These are phyloP conservation scores for Notothenia coriiceps DNA, from an alignment of 2,113 vertebrate species.

Conservation along the genomic window DNA sequence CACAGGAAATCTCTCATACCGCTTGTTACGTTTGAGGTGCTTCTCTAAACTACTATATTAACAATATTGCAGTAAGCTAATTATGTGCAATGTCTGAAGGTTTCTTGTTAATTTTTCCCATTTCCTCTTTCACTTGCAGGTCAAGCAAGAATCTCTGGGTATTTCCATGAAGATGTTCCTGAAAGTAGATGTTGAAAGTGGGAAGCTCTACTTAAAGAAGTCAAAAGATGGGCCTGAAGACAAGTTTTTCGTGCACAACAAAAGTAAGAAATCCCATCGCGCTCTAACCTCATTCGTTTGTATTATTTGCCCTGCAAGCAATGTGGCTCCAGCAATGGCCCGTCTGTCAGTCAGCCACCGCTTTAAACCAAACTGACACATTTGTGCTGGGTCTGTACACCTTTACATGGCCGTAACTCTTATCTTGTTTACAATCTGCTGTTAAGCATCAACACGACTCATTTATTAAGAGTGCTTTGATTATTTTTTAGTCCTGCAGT, in stretches of 20 bases:
- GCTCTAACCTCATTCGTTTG: not conserved
- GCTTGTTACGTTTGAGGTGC: conserved; percentile 92
- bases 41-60: not conserved
- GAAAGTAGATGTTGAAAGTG: conserved; percentile 95
- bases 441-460: not conserved
- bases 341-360: not conserved
- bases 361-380: not conserved
- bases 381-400: too few relatives aligned
- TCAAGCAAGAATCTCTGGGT: conserved; percentile 92
- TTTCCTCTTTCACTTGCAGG: conserved; percentile 79
- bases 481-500: conserved; percentile 89
- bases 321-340: not conserved
- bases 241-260: conserved; percentile 95
- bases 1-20: conserved; percentile 93
- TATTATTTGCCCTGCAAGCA: not conserved
- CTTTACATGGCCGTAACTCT: not conserved
- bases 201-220: conserved; percentile 94
- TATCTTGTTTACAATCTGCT: not conserved
- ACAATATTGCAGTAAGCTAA: not conserved
- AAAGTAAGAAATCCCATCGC: conserved; percentile 86
- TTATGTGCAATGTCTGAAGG: not conserved
- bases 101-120: not conserved
- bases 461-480: not conserved
- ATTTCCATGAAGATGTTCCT: conserved; percentile 93
- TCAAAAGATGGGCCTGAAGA: conserved; percentile 96